A percentile compares a stretch with the other conserved stretches of the same genome.
These are phyloP conservation scores for Scartelaos histophorus DNA, from an alignment of 2,113 vertebrate species.

Conservation along the genomic window DNA sequence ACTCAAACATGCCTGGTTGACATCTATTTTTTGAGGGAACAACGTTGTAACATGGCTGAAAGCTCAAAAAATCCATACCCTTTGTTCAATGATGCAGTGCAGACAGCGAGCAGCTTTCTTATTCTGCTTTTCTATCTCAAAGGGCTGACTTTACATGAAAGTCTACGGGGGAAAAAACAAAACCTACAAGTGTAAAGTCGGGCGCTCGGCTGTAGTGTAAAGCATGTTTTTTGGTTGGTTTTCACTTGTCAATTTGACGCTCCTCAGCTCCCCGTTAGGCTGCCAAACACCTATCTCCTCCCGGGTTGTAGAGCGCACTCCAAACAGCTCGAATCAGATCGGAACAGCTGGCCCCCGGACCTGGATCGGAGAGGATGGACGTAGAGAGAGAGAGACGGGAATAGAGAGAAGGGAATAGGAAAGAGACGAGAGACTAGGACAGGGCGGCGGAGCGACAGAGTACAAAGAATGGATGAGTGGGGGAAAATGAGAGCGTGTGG, in stretches of 20 bases:
- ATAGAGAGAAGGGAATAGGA: background rate
- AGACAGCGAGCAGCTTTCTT: no score
- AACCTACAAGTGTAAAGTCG: no score
- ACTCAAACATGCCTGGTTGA: no score
- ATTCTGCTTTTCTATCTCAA: no score
- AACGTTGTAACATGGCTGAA: no score
- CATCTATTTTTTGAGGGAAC: no score
- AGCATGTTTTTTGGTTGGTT: constrained; percentile 1
- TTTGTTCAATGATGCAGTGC: no score
- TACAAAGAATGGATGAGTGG: constrained; percentile 22
- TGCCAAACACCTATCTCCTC: constrained; percentile 26
- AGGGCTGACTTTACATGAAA: no score
- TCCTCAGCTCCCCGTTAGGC: constrained; percentile 17
- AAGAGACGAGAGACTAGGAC: background rate
- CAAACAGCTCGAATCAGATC: constrained; percentile 49
- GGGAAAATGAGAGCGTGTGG: constrained; percentile 23
- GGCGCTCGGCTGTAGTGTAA: background rate
- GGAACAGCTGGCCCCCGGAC: constrained; percentile 52
- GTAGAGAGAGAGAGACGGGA: constrained; percentile 12
- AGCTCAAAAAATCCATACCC: no score
- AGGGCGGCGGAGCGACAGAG: constrained; percentile 16
- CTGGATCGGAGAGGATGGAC: constrained; percentile 12
- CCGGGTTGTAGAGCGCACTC: constrained; percentile 44
- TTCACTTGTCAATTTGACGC: constrained; percentile 5
- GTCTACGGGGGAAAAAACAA: no score